Evolutionary conservation across 2,797 vertebrate genomes (phyloP), one percentile per base, ranked within the genome.

Genomic region (Liparis tanakae): DNA sequence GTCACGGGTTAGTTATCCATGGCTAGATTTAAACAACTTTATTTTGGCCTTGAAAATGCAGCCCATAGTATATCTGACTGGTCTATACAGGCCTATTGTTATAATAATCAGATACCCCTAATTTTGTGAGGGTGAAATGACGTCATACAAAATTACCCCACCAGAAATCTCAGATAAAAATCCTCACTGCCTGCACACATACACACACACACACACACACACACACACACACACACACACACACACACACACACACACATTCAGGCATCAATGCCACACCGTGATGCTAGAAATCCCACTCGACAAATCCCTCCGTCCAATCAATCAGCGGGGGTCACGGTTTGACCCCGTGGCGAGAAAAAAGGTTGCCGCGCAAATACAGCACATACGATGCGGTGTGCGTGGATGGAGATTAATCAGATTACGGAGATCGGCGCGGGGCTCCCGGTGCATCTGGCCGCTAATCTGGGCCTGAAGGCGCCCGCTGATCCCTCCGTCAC

Each of bases 391-490:
- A 83, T 71, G 2, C 25, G 25, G 25, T 30, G 25, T 68, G 67
- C 73, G 80, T 82, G 78, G 67, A 73, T 44, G 36, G 78, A 85
- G 79, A 89, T 92, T 82, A 91, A 86, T 86, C 79, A 85, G 89
- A 91, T 92, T 88, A 86, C 56, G 62, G 67, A 76, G 76, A 77
- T 61, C 80, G 83, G 86, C 80, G 72, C 12, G 78, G 78, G 66
- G 85, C 76, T 30, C 25, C 85, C 84, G 80, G 79, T 79, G 83
- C 78, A 85, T 88, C 86, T 85, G 73, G 67, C 84, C 84, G 81
- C 67, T 85, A 83, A 90, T 76, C 84, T 77, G 63, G 81, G 80
- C 85, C 85, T 75, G 71, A 57, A 80, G 92, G 81, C 81, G 83
- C 6, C 1, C 66, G 56, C 83, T 83, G 82, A 91, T 85, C 80